A percentile compares a stretch with the other conserved stretches of the same genome.
Evolutionary conservation across 2,113 vertebrate genomes (phyloP).

Genomic region (Thalassoma bifasciatum): DNA sequence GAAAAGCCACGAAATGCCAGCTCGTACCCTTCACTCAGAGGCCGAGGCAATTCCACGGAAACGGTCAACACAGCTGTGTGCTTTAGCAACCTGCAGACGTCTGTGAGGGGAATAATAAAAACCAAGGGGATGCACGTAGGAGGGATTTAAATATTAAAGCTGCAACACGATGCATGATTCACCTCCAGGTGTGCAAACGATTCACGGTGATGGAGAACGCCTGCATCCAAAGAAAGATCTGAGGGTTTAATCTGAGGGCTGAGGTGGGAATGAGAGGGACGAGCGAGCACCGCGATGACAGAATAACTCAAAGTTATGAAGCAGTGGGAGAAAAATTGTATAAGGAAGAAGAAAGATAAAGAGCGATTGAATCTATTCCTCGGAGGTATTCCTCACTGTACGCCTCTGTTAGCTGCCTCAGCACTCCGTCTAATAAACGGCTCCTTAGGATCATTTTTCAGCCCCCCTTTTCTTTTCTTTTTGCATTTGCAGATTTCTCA

Average conservation of each 20-base stretch:
- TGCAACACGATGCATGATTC: background rate
- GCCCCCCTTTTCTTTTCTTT: slow-evolving; percentile 7
- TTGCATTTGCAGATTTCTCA: slow-evolving; percentile 27
- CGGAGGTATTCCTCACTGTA: slow-evolving; percentile 27
- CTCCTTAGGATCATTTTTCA: slow-evolving; percentile 37
- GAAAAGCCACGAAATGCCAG: slow-evolving; percentile 41
- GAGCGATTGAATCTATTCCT: slow-evolving; percentile 47
- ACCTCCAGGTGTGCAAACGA: background rate
- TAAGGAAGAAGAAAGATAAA: slow-evolving; percentile 39
- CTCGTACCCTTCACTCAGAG: slow-evolving; percentile 14
- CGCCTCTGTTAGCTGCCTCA: slow-evolving; percentile 39
- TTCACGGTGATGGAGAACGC: background rate
- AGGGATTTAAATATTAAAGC: background rate
- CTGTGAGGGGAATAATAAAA: background rate
- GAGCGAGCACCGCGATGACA: slow-evolving; percentile 6
- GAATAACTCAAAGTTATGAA: slow-evolving; percentile 5
- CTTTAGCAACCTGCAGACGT: background rate
- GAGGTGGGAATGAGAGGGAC: background rate
- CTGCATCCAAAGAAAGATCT: background rate
- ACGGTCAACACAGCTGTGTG: background rate
- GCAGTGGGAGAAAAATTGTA: slow-evolving; percentile 25
- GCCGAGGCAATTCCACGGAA: slow-evolving; percentile 14
- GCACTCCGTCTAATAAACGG: slow-evolving; percentile 46
- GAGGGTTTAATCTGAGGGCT: background rate
- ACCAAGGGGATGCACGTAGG: background rate